A percentile compares a stretch with the other conserved stretches of the same genome.
Evolutionary conservation across 2,113 vertebrate genomes (phyloP).

Genomic region (Hydropotes inermis): DNA sequence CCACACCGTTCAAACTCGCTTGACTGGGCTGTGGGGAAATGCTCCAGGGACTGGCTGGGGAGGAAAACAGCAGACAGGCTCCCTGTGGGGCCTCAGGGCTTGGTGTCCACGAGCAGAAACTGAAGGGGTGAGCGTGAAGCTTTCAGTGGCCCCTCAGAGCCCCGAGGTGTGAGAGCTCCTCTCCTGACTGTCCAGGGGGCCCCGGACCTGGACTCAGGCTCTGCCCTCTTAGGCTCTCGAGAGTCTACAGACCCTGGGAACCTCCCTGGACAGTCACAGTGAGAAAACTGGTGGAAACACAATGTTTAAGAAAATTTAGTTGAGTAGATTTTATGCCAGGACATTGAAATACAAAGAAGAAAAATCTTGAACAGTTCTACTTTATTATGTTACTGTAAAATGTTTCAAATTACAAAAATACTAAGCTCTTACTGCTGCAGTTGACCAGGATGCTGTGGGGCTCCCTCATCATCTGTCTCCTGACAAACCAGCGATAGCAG

Average conservation of each 20-base stretch:
- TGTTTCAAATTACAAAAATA: constrained; percentile 49
- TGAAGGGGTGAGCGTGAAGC: not conserved
- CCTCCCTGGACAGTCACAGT: not conserved
- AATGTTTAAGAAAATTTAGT: not conserved
- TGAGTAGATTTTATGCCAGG: not conserved
- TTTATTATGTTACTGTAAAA: constrained; percentile 54
- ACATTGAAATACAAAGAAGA: not conserved
- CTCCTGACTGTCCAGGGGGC: not conserved
- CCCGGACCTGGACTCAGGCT: not conserved
- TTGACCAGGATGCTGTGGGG: not conserved
- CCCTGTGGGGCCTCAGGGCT: accelerated
- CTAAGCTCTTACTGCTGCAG: not conserved
- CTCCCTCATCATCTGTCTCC: not conserved
- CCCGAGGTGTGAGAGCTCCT: accelerated
- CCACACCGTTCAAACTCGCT: not conserved
- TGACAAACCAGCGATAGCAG: not conserved
- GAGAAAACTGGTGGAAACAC: not conserved
- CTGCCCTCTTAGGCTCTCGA: not conserved
- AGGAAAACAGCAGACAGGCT: too few species aligned
- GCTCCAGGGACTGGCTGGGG: not conserved
- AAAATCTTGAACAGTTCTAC: not conserved
- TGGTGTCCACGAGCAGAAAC: not conserved
- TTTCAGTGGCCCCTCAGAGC: not conserved
- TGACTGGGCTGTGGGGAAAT: not conserved
- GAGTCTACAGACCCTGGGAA: accelerated